A percentile compares a stretch with the other conserved stretches of the same genome.
These are phyloP conservation scores for Brachystomella parvula DNA, from an alignment of 1,140 invertebrate species.

Conservation along the genomic window DNA sequence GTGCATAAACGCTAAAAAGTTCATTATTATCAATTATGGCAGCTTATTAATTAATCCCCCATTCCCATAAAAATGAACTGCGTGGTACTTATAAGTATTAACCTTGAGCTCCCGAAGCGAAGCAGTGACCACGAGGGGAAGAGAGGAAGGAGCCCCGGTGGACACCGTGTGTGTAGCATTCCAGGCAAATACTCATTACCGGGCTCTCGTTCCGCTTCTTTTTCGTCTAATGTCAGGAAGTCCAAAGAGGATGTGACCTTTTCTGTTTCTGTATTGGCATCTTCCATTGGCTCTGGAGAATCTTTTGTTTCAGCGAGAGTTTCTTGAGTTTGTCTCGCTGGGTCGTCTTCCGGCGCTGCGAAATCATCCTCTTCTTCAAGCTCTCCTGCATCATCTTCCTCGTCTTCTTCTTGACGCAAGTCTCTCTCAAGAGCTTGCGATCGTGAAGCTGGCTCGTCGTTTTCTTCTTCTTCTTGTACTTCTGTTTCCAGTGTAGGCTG, in stretches of 20 bases:
- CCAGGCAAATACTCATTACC: conserved; percentile 59
- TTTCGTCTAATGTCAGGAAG: background rate
- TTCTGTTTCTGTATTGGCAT: background rate
- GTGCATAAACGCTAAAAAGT: conserved; percentile 24
- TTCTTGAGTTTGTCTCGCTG: too few species aligned
- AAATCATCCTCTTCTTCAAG: conserved; percentile 13
- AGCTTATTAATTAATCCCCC: too few species aligned
- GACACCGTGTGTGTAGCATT: conserved; percentile 75
- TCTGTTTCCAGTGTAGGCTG: conserved; percentile 3
- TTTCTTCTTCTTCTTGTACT: conserved; percentile 13
- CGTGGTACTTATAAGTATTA: conserved; percentile 3
- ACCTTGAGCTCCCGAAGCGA: conserved; percentile 73
- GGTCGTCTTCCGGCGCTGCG: background rate
- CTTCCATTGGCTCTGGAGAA: background rate
- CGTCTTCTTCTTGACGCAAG: conserved; percentile 27
- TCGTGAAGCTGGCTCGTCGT: background rate
- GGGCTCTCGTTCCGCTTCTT: background rate
- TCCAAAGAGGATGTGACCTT: background rate
- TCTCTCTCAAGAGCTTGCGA: conserved; percentile 23
- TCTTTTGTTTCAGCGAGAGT: background rate
- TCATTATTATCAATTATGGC: background rate
- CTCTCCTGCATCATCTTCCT: conserved; percentile 17
- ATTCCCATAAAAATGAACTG: too few species aligned
- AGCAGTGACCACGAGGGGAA: conserved; percentile 90
- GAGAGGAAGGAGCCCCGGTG: conserved; percentile 67